A percentile compares a stretch with the other conserved stretches of the same genome.
Conservation (phyloP, 1,140 invertebrate species). For the Watersipora subatra region DNA sequence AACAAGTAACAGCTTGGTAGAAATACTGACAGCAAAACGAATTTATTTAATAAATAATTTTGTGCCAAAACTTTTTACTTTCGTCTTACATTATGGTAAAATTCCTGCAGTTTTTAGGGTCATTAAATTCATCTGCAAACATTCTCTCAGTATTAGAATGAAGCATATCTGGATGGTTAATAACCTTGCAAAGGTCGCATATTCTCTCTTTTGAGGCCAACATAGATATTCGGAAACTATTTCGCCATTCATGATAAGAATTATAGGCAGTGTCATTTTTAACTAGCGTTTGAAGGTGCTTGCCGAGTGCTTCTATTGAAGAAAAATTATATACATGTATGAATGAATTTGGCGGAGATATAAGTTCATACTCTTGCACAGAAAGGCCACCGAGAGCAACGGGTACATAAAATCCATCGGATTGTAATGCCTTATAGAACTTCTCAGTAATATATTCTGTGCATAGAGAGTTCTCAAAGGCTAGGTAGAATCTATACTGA, state of each 20-base stretch:
- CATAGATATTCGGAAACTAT: no score
- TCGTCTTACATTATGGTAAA: no score
- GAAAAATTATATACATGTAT: conserved; percentile 31
- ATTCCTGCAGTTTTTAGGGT: no score
- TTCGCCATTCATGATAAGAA: conserved; percentile 37
- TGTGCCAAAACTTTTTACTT: no score
- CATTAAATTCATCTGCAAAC: no score
- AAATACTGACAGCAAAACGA: no score
- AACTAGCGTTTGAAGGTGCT: conserved; percentile 34
- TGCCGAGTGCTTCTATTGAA: conserved; percentile 22
- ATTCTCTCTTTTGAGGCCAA: no score
- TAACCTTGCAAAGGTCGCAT: no score
- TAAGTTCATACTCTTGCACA: conserved; percentile 70
- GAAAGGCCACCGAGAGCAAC: conserved; percentile 88
- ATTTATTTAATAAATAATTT: no score
- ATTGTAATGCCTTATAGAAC: conserved; percentile 52
- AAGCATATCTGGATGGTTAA: no score
- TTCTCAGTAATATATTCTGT: conserved; percentile 93
- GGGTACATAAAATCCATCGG: conserved; percentile 55
- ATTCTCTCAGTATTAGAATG: no score
- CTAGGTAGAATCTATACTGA: conserved; percentile 35
- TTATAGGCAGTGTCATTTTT: conserved; percentile 35
- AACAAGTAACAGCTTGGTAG: no score
- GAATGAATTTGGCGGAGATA: conserved; percentile 52
- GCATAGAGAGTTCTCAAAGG: conserved; percentile 75